A percentile compares a stretch with the other conserved stretches of the same genome.
Conservation (phyloP, 2,888 invertebrate species). For the Pseudolycoriella hygida region DNA sequence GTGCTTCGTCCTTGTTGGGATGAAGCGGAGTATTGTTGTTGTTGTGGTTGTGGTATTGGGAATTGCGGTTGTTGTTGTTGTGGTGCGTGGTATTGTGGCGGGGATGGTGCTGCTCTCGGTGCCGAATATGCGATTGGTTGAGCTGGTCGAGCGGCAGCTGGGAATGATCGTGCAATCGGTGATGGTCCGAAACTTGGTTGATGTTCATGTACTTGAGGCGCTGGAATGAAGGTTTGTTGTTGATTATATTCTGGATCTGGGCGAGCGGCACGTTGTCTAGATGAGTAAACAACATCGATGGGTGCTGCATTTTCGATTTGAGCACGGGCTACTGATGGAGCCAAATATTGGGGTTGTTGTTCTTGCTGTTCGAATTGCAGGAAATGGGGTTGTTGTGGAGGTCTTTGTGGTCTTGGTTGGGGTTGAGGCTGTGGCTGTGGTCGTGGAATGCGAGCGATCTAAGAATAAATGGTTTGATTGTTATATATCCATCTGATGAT, state of each 20-base stretch:
- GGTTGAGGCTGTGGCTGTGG: conserved; percentile 21
- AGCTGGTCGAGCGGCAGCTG: neutral
- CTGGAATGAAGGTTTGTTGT: conserved; percentile 22
- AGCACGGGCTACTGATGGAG: conserved; percentile 20
- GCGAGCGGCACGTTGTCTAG: conserved; percentile 22
- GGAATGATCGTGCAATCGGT: neutral
- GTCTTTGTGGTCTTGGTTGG: conserved; percentile 20
- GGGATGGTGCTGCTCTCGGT: conserved; percentile 9
- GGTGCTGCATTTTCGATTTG: conserved; percentile 23
- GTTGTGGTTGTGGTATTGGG: conserved; percentile 12
- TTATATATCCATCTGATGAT: neutral
- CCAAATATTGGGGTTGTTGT: conserved; percentile 8
- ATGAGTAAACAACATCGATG: conserved; percentile 25
- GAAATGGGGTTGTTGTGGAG: conserved; percentile 14
- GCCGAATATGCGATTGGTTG: conserved; percentile 14
- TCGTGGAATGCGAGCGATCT: conserved; percentile 14
- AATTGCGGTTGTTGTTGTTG: conserved; percentile 13
- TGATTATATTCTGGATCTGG: conserved; percentile 26
- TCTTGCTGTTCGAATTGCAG: conserved; percentile 18
- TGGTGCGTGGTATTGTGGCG: conserved; percentile 16
- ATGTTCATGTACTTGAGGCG: conserved; percentile 20
- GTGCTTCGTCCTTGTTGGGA: conserved; percentile 24
- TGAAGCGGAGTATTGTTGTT: conserved; percentile 3
- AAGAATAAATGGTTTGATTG: neutral
- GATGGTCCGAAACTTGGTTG: conserved; percentile 13